Conservation (phyloP, 1,140 invertebrate species). For the Lasaia peninsularis region DNA sequence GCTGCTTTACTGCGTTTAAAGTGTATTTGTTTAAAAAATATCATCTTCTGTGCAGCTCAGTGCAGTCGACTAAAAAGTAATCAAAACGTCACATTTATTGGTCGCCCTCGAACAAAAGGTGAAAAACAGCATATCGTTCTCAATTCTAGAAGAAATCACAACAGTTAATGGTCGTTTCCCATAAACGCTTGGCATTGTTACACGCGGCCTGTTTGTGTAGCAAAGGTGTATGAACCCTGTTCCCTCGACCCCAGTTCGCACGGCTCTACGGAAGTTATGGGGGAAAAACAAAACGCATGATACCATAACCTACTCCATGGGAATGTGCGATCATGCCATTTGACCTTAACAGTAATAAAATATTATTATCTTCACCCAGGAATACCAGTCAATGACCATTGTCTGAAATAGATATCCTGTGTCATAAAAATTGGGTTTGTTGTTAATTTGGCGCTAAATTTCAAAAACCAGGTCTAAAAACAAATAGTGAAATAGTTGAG, state of each 20-base stretch:
- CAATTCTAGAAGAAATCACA: slow-evolving; percentile 1
- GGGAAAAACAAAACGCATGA: slow-evolving; percentile 9
- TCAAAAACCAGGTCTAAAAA: no score
- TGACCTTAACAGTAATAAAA: not conserved
- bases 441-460: no score
- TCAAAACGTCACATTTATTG: not conserved
- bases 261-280: slow-evolving; percentile 10
- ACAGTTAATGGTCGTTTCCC: slow-evolving; percentile 4
- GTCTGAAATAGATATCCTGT: no score
- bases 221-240: slow-evolving; percentile 7
- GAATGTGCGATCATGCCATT: slow-evolving; percentile 2
- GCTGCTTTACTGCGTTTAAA: no score
- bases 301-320: slow-evolving; percentile 11
- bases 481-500: no score
- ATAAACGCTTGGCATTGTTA: slow-evolving; percentile 10
- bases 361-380: not conserved
- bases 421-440: no score
- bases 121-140: slow-evolving; percentile 7
- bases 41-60: no score
- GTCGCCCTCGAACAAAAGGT: slow-evolving; percentile 1
- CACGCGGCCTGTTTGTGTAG: not conserved
- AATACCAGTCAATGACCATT: no score
- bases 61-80: no score
- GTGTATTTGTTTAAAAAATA: no score
- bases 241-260: slow-evolving; percentile 10